Percentiles rank a stretch among this genome's conserved stretches.
Conservation (phyloP, 2,797 vertebrate genomes). For the Coilia nasus region DNA sequence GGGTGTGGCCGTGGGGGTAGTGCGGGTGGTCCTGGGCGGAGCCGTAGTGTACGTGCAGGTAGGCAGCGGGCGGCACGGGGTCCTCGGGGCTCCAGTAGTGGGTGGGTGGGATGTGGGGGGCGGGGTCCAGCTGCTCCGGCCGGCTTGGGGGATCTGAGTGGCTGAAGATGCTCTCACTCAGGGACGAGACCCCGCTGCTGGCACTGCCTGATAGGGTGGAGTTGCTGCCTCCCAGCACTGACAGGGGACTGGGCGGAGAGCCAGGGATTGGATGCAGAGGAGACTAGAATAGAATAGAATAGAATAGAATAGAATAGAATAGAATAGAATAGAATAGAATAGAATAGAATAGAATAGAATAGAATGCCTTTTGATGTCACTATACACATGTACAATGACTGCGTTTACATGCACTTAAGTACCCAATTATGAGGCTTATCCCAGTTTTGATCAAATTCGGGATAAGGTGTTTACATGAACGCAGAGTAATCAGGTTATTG, state of each 20-base stretch:
- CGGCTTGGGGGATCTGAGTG: constrained; percentile 92
- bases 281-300: constrained; percentile 75
- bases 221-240: constrained; percentile 96
- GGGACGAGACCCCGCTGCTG: constrained; percentile 96
- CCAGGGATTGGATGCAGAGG: constrained; percentile 97
- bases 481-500: too few relatives aligned
- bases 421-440: too few relatives aligned
- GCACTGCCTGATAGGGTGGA: constrained; percentile 97
- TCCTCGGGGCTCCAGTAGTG: constrained; percentile 95
- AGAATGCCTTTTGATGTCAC: too few relatives aligned
- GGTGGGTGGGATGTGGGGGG: constrained; percentile 83
- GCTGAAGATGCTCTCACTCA: constrained; percentile 97
- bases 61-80: constrained; percentile 88
- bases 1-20: not conserved
- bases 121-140: constrained; percentile 84
- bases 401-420: too few relatives aligned
- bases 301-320: constrained; percentile 27
- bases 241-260: constrained; percentile 97
- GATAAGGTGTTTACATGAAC: too few relatives aligned
- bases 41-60: constrained; percentile 95
- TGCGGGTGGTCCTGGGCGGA: not conserved
- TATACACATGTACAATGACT: too few relatives aligned
- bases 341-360: too few relatives aligned
- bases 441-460: too few relatives aligned
- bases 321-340: too few relatives aligned